Evolutionary conservation across 2,888 invertebrate species (phyloP).

Genomic region (Carcina quercana): DNA sequence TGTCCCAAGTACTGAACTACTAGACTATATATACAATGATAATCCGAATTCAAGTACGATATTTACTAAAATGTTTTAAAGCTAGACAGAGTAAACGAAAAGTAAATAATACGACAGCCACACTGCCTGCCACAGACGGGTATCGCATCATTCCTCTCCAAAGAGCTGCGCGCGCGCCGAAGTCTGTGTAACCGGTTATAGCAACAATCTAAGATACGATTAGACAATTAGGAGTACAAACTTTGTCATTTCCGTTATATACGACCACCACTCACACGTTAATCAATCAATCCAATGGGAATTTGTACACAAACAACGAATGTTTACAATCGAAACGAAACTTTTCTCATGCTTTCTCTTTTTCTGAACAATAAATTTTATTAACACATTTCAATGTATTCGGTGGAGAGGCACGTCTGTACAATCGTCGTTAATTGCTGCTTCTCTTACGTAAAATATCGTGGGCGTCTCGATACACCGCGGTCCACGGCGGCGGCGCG

Average conservation of each 20-base stretch:
- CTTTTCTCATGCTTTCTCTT: constrained; percentile 57
- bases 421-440: constrained; percentile 67
- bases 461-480: constrained; percentile 42
- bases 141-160: no score
- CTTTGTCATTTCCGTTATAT: constrained; percentile 37
- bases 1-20: no score
- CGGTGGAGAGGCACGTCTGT: constrained; percentile 36
- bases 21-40: no score
- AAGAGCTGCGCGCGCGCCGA: background rate
- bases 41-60: no score
- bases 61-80: no score
- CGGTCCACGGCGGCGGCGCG: no score
- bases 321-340: constrained; percentile 44
- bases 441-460: constrained; percentile 51
- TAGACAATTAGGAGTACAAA: constrained; percentile 29
- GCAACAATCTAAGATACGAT: constrained; percentile 19
- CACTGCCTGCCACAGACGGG: no score
- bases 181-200: constrained; percentile 13
- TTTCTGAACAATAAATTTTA: constrained; percentile 59
- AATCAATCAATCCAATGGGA: constrained; percentile 33
- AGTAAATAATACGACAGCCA: no score
- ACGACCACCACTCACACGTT: constrained; percentile 34
- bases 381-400: constrained; percentile 66
- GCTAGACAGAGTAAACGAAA: no score
- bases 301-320: constrained; percentile 37